Conservation (phyloP, 1,140 invertebrate species). For the Drosophila nannoptera region DNA sequence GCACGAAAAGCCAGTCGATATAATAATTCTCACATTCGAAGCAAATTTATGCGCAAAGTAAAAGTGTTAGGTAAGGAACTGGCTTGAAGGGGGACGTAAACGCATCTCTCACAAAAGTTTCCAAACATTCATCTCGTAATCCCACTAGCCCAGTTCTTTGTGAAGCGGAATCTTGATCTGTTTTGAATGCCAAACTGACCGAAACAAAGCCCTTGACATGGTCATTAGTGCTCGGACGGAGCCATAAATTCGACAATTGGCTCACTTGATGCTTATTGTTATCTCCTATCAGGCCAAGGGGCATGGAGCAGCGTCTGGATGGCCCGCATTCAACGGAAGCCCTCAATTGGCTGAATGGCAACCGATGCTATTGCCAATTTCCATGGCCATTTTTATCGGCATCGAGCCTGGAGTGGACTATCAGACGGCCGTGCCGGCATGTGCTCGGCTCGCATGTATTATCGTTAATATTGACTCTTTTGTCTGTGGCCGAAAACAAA, state of each 20-base stretch:
- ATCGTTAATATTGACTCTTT: slow-evolving; percentile 31
- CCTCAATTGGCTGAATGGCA: slow-evolving; percentile 18
- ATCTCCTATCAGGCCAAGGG: slow-evolving; percentile 29
- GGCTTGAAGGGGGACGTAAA: too few species aligned
- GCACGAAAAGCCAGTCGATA: too few species aligned
- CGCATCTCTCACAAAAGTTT: background rate
- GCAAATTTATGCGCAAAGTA: too few species aligned
- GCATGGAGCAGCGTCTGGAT: slow-evolving; percentile 12
- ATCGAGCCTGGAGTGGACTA: slow-evolving; percentile 4
- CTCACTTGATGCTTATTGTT: slow-evolving; percentile 22
- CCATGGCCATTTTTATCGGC: slow-evolving; percentile 8
- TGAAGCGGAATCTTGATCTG: slow-evolving; percentile 9
- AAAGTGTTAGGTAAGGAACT: too few species aligned
- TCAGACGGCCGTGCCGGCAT: slow-evolving; percentile 7
- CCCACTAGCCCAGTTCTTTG: background rate
- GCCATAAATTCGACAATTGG: slow-evolving; percentile 8
- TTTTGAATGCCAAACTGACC: slow-evolving; percentile 22
- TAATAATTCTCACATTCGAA: too few species aligned
- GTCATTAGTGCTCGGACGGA: slow-evolving; percentile 1
- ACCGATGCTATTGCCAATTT: slow-evolving; percentile 23
- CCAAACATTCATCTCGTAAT: background rate
- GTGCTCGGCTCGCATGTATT: slow-evolving; percentile 5
- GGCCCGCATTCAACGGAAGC: slow-evolving; percentile 29
- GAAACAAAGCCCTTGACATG: slow-evolving; percentile 19
- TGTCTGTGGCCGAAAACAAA: slow-evolving; percentile 32